Percentiles rank a stretch among this genome's conserved stretches.
Conservation (phyloP, 2,888 invertebrate species). For the Sarcophaga subvicina region DNA sequence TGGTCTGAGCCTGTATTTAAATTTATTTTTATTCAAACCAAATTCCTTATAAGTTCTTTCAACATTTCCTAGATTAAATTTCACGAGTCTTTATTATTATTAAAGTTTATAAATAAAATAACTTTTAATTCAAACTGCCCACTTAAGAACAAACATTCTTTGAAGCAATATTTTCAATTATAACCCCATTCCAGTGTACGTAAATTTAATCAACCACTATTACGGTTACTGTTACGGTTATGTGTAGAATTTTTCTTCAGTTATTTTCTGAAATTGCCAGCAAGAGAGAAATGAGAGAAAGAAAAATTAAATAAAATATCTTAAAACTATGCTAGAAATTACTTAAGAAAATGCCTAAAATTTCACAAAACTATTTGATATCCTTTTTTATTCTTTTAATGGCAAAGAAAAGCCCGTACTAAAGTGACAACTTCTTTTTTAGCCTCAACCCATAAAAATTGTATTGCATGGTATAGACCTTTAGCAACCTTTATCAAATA, state of each 20-base stretch:
- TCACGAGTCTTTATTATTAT: too few species aligned
- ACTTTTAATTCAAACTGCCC: too few species aligned
- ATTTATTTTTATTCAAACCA: too few species aligned
- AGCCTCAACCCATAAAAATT: conserved; percentile 7
- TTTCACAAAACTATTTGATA: neutral
- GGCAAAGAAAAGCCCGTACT: neutral
- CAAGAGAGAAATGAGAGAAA: neutral
- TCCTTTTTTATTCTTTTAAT: conserved; percentile 4
- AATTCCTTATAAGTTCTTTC: too few species aligned
- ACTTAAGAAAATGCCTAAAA: neutral
- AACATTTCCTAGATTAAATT: too few species aligned
- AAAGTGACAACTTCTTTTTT: conserved; percentile 14
- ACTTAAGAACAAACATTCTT: too few species aligned
- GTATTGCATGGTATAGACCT: neutral
- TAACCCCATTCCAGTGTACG: too few species aligned
- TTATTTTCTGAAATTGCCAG: neutral
- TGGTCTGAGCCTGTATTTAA: too few species aligned
- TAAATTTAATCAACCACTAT: conserved; percentile 20
- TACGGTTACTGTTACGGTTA: too few species aligned
- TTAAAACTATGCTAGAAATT: conserved; percentile 12
- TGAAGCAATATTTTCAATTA: too few species aligned
- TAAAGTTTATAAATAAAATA: too few species aligned
- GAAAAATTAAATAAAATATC: neutral
- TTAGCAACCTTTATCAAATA: conserved; percentile 36
- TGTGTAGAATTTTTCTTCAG: too few species aligned